These are phyloP conservation scores for Lycodopsis pacificus DNA, from an alignment of 2,797 vertebrate species.

Conservation along the genomic window DNA sequence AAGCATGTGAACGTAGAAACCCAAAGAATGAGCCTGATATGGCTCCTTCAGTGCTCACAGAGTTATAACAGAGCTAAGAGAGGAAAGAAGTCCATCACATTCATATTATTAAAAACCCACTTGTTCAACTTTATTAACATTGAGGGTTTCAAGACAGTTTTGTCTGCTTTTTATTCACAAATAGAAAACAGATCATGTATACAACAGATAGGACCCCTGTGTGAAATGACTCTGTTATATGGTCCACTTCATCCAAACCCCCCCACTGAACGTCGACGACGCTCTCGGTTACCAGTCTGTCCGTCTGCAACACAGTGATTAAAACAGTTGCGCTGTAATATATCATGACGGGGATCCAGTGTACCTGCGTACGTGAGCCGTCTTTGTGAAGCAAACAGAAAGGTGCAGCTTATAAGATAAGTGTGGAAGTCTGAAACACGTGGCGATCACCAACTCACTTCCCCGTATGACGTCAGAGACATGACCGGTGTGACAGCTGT, in stretches of 20 bases:
- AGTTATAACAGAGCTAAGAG: not conserved
- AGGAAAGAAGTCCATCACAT: conserved; percentile 59
- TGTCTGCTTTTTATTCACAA: conserved; percentile 88
- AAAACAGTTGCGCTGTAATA: conserved; percentile 79
- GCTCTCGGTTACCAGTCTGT: conserved; percentile 62
- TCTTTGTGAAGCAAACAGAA: conserved; percentile 34
- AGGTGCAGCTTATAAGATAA: conserved; percentile 20
- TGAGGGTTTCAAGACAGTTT: conserved; percentile 82
- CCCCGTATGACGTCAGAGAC: not conserved
- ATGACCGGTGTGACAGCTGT: too few species aligned
- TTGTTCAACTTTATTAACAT: conserved; percentile 99
- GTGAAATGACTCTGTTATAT: conserved; percentile 90
- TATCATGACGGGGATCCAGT: conserved; percentile 79
- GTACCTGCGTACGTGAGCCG: conserved; percentile 27
- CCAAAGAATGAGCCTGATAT: not conserved
- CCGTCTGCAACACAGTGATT: conserved; percentile 80
- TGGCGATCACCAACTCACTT: not conserved
- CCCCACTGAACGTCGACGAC: conserved; percentile 79
- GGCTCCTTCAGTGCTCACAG: not conserved
- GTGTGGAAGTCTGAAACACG: conserved; percentile 3
- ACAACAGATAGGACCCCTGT: conserved; percentile 91
- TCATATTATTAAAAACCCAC: conserved; percentile 86
- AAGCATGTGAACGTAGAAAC: not conserved
- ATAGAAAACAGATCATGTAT: conserved; percentile 96
- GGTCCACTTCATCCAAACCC: conserved; percentile 84